These are phyloP conservation scores for Lathamus discolor DNA, from an alignment of 2,113 vertebrate genomes.

Conservation along the genomic window DNA sequence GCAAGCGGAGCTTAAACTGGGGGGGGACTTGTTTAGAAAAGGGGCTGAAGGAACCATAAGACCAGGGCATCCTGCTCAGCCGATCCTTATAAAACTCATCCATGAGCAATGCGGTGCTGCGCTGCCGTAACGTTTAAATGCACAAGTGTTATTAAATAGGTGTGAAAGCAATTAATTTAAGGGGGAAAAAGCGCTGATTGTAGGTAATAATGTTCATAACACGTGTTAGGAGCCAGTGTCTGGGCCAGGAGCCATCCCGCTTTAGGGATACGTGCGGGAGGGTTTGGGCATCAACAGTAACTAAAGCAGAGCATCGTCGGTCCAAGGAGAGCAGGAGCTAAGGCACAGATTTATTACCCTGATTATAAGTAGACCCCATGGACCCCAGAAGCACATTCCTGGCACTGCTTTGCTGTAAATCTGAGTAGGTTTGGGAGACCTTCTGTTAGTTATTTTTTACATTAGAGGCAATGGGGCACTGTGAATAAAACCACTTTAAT, in stretches of 20 bases:
- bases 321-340: neutral
- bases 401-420: neutral
- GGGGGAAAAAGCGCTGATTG: neutral
- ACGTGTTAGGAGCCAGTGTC: neutral
- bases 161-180: neutral
- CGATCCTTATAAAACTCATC: neutral
- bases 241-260: neutral
- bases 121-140: accelerated
- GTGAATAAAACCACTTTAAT: neutral
- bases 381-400: neutral
- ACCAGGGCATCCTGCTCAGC: accelerated
- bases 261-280: neutral
- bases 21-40: neutral
- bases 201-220: neutral
- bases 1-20: neutral
- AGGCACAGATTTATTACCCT: neutral
- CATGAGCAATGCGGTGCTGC: accelerated
- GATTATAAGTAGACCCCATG: neutral
- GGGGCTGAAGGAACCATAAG: neutral
- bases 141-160: neutral
- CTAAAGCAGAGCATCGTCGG: accelerated
- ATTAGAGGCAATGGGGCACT: neutral
- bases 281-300: neutral
- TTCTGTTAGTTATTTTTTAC: neutral
- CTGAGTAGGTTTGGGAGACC: neutral